A percentile compares a stretch with the other conserved stretches of the same genome.
Evolutionary conservation across 2,113 vertebrate genomes (phyloP).

Genomic region (Dendropsophus ebraccatus): DNA sequence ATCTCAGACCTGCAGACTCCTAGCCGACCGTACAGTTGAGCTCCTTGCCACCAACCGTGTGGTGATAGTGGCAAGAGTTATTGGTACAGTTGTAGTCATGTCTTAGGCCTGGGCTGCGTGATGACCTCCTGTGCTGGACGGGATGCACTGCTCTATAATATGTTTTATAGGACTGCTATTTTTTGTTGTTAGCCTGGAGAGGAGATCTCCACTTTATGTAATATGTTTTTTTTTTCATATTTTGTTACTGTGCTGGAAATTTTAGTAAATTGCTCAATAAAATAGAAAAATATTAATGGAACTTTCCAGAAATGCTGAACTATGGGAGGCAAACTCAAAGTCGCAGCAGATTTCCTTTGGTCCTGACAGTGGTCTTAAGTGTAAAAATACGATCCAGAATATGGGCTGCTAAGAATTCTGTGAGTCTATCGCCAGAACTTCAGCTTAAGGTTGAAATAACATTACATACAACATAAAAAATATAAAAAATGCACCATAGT

Average conservation of each 20-base stretch:
- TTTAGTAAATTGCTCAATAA: not conserved
- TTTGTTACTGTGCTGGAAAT: not conserved
- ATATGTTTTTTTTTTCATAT: not conserved
- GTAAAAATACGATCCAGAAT: not conserved
- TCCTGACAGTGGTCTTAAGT: too few relatives aligned
- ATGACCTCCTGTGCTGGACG: not conserved
- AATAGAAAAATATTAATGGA: not conserved
- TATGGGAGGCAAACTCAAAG: not conserved
- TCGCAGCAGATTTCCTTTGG: not conserved
- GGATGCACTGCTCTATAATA: not conserved
- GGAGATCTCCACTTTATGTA: not conserved
- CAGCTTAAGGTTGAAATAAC: too few relatives aligned
- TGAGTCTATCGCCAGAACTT: too few relatives aligned
- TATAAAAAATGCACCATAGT: not conserved
- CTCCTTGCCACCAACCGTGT: not conserved
- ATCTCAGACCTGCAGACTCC: not conserved
- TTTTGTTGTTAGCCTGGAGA: not conserved
- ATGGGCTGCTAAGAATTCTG: too few relatives aligned
- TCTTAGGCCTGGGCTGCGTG: not conserved
- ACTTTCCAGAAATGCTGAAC: not conserved
- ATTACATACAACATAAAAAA: not conserved
- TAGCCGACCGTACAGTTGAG: constrained; percentile 1
- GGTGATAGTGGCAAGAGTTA: not conserved
- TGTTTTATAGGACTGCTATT: not conserved
- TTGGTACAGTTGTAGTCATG: not conserved